Conservation (phyloP, 2,113 vertebrate genomes). For the Alethe diademata region DNA sequence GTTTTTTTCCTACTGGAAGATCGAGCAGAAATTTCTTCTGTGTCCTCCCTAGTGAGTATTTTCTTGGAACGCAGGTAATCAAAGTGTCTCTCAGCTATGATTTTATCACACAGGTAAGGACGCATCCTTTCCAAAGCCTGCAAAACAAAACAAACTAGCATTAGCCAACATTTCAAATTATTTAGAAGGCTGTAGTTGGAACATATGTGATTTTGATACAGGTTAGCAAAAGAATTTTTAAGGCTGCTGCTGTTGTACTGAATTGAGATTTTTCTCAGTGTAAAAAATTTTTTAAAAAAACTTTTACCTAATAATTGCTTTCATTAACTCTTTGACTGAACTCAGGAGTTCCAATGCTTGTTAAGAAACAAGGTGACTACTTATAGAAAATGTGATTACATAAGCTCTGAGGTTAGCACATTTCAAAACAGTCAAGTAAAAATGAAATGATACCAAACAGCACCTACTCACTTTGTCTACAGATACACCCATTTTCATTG, state of each 20-base stretch:
- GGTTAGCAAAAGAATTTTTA: not conserved
- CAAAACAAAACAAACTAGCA: slow-evolving; percentile 19
- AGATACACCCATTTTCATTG: not conserved
- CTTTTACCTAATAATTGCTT: not conserved
- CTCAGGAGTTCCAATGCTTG: not conserved
- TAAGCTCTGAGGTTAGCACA: not conserved
- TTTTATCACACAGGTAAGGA: slow-evolving; percentile 91
- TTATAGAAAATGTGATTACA: not conserved
- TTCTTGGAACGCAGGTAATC: slow-evolving; percentile 92
- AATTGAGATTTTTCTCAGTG: not conserved
- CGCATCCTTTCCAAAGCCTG: slow-evolving; percentile 84
- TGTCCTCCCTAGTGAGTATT: slow-evolving; percentile 92
- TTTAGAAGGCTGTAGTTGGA: not conserved
- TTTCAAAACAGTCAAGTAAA: not conserved
- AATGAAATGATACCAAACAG: not conserved
- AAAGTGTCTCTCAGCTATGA: slow-evolving; percentile 92
- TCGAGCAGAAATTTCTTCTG: slow-evolving; percentile 91
- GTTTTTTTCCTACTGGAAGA: slow-evolving; percentile 86
- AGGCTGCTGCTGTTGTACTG: not conserved
- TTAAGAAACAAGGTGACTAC: not conserved
- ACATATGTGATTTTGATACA: not conserved
- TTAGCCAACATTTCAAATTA: not conserved
- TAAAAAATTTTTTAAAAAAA: accelerated
- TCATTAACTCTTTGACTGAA: not conserved
- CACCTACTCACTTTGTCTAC: not conserved